Evolutionary conservation across 1,140 invertebrate genomes (phyloP), one percentile per base, ranked within the genome.

Genomic region (Drosophila pallidifrons): DNA sequence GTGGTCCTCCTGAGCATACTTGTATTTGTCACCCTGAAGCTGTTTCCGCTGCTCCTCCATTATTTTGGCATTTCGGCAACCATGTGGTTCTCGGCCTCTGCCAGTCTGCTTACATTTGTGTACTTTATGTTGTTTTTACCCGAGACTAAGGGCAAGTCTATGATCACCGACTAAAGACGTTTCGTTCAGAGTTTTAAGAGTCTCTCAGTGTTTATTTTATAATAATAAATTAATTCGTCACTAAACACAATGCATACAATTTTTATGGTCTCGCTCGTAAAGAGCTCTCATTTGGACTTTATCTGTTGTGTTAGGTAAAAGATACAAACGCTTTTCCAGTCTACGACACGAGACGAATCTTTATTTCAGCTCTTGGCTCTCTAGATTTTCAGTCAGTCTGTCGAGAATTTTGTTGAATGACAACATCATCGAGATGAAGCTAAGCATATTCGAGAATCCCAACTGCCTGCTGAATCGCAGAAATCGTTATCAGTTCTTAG

Each of bases 81-180:
- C 5, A 90, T 91, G 85, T 91, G 79, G 82, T 77, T 91, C 28
- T 91, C 79, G 1, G 79, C 79, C 0, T 35, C 28, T 5, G 69
- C 82, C 0, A 72, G 52, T 3, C 4, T 91, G 1, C 47, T 91
- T 0, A 89, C 90, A 0, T 91, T 82, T 52, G 20, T 89, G 0
- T 91, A 91, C 38, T 86, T 91, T 35, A 57, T 77, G 52, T 15
- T 89, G 0, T 91, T 77, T n/a, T 87, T 96, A 11, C 95, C 95
- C 0, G 96, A 96, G 89, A 96, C 96, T 0, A 96, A 95, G 86
- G 30, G 59, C 25, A 57, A 60, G n/a, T 64, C 61, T 25, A 64
- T 64, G 61, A 13, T 64, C 2, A 11, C 7, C 15, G 61, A 64
- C 47, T 64, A 43, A 64, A 8, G 15, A 25, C 20, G 20, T 25